Conservation (phyloP, 2,113 vertebrate species). For the Oostethus manadensis region DNA sequence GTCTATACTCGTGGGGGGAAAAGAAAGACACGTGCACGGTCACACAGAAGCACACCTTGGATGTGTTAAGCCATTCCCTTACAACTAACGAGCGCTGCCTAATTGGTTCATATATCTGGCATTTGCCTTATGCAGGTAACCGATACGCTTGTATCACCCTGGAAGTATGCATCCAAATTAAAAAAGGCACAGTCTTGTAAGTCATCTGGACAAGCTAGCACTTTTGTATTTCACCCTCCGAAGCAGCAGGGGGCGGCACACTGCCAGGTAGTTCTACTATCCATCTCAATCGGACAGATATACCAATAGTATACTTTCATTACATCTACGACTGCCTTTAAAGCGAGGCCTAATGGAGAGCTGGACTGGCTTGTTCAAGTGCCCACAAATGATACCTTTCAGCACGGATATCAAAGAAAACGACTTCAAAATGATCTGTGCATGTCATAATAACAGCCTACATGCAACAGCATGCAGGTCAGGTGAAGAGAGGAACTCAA, state of each 20-base stretch:
- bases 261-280: background rate
- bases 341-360: no score
- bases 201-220: background rate
- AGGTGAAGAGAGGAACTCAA: slow-evolving; percentile 45
- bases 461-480: slow-evolving; percentile 65
- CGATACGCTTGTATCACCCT: background rate
- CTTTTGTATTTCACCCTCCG: background rate
- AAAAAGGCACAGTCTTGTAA: background rate
- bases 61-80: background rate
- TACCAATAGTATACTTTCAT: background rate
- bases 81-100: no score
- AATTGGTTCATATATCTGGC: background rate
- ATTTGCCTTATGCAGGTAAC: no score
- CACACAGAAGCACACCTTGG: slow-evolving; percentile 7
- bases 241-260: background rate
- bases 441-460: slow-evolving; percentile 14
- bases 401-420: background rate
- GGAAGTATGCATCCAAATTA: background rate
- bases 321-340: background rate
- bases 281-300: background rate
- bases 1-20: slow-evolving; percentile 78
- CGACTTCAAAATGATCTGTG: background rate
- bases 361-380: slow-evolving; percentile 2
- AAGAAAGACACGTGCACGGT: slow-evolving; percentile 24
- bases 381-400: slow-evolving; percentile 3